Base-by-base conservation (phyloP, 2,797 vertebrate species). In the Argentina silus region DNA sequence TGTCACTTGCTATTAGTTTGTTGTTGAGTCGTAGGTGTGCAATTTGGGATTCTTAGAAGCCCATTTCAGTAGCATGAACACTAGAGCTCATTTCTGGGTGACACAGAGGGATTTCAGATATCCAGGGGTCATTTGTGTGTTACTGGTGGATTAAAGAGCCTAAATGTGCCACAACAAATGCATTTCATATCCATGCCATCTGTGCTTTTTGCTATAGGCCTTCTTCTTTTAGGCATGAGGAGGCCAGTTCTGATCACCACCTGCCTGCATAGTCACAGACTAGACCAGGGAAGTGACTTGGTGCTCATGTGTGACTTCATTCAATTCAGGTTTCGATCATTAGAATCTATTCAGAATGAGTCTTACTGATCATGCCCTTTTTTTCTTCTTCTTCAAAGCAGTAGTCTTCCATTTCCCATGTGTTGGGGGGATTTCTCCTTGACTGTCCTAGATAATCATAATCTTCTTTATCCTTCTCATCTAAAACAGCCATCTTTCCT, bases 401-500 rank as follows among this genome's bases (percentile, higher is more conserved):
- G 7, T 48, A 48, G 47, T 48, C 47, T 48, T 48, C 47, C 47
- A 48, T 17, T 8, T 5, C 43, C 45, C 42, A 62, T 71, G 48
- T 66, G n/a, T 75, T 45, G 59, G 15, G 12, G 27, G 70, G 55
- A 44, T 70, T 72, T 69, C 60, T 64, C n/a, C 47, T 27, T 65
- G 14, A 45, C 17, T 76, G 70, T 70, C 74, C n/a, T 0, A 53
- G 45, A 67, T 86, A 82, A 83, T 75, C 75, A 64, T 85, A 82
- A 89, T 86, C 85, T 62, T 5, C 75, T 83, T 85, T 81, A 64
- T 47, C 73, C 61, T 74, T 82, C 82, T 75, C 55, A 71, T 70
- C 70, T 50, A 75, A 77, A 83, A 63, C 62, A 48, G 60, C 66
- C 60, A 70, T 76, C 70, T 78, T 60, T 67, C 67, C 23, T 21